A percentile compares a stretch with the other conserved stretches of the same genome.
Evolutionary conservation across 2,888 invertebrate species (phyloP).

Genomic region (Synanthedon tipuliformis): DNA sequence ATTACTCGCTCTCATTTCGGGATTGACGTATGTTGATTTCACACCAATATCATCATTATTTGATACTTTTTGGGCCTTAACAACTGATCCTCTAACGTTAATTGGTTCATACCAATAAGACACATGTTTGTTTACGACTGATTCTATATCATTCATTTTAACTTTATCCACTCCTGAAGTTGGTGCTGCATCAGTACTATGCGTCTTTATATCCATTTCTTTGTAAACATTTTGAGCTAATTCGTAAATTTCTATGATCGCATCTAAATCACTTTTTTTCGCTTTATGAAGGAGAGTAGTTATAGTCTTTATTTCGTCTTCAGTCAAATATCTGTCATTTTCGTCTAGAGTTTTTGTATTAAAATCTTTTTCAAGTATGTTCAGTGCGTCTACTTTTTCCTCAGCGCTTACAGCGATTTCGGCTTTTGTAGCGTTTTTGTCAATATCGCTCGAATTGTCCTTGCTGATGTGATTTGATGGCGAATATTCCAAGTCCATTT

Average conservation of each 20-base stretch:
- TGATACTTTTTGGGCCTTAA: constrained; percentile 4
- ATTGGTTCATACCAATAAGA: constrained; percentile 38
- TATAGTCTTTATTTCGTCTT: constrained; percentile 42
- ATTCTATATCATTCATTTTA: constrained; percentile 3
- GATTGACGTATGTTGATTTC: neutral
- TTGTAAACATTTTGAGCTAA: constrained; percentile 55
- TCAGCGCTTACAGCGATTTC: neutral
- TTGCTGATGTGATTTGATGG: constrained; percentile 26
- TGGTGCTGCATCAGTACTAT: constrained; percentile 2
- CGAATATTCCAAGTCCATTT: constrained; percentile 15
- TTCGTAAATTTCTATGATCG: constrained; percentile 52
- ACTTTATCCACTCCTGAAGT: constrained; percentile 18
- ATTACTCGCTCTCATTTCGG: neutral
- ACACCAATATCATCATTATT: constrained; percentile 14
- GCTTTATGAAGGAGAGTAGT: constrained; percentile 40
- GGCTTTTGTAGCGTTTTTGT: neutral
- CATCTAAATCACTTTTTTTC: constrained; percentile 54
- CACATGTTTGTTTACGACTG: constrained; percentile 3
- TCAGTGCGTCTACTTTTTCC: neutral
- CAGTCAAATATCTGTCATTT: constrained; percentile 41
- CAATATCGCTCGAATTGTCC: constrained; percentile 9
- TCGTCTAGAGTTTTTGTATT: neutral
- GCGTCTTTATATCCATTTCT: constrained; percentile 30
- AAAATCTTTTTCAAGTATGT: neutral
- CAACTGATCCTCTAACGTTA: constrained; percentile 4